Evolutionary conservation across 2,888 invertebrate species (phyloP).

Genomic region (Protophormia terraenovae): DNA sequence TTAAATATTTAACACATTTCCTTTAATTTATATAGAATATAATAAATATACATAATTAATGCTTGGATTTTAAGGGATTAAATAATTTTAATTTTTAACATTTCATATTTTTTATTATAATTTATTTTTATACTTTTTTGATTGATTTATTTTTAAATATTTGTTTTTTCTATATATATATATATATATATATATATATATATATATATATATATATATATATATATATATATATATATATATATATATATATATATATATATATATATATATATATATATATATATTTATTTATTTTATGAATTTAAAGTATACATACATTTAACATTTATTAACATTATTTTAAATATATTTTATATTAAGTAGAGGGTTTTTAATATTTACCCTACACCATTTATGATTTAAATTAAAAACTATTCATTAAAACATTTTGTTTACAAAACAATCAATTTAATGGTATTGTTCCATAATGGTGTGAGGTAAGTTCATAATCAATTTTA

Average conservation of each 20-base stretch:
- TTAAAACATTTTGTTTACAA: not conserved
- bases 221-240: too few relatives aligned
- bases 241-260: too few relatives aligned
- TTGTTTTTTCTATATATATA: not conserved
- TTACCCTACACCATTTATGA: not conserved
- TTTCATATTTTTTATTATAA: not conserved
- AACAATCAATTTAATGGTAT: too few relatives aligned
- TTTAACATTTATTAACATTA: conserved; percentile 50
- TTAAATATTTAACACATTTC: conserved; percentile 47
- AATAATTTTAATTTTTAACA: conserved; percentile 15
- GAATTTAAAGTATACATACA: conserved; percentile 12
- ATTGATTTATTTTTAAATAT: not conserved
- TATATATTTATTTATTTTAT: too few relatives aligned
- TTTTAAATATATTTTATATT: not conserved
- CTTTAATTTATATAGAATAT: conserved; percentile 15
- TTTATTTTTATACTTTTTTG: not conserved
- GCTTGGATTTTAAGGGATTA: not conserved
- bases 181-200: too few relatives aligned
- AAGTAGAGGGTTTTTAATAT: not conserved
- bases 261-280: too few relatives aligned
- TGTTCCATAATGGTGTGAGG: not conserved
- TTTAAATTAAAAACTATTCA: not conserved
- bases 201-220: too few relatives aligned
- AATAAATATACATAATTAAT: conserved; percentile 34
- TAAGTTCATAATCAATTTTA: not conserved